Conservation (phyloP, 2,113 vertebrate genomes). For the Atlantisia rogersi region DNA sequence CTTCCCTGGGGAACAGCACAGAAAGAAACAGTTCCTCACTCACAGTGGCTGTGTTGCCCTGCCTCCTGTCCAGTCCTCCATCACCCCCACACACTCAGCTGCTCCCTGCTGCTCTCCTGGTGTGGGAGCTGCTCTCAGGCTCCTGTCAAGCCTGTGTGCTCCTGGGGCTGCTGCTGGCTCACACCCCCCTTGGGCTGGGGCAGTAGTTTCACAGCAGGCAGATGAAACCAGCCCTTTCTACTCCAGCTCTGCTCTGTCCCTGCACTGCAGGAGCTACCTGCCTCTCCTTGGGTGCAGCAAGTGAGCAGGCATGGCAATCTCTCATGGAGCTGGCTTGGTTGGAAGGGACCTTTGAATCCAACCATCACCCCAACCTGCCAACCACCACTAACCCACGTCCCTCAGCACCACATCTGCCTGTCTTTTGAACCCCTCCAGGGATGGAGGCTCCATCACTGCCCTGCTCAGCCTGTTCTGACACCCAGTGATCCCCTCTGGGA, state of each 20-base stretch:
- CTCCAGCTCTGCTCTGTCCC: neutral
- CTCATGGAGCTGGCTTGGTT: neutral
- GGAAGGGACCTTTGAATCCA: too few relatives aligned
- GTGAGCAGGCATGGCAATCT: neutral
- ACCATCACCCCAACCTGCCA: too few relatives aligned
- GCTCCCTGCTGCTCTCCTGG: neutral
- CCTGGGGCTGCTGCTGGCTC: neutral
- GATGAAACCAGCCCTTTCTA: neutral
- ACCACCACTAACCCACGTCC: too few relatives aligned
- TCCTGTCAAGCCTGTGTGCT: neutral
- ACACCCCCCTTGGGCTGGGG: neutral
- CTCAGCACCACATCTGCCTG: too few relatives aligned
- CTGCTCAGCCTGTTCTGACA: too few relatives aligned
- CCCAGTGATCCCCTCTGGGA: too few relatives aligned
- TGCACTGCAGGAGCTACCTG: neutral
- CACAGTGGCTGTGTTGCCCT: accelerated
- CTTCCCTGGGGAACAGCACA: neutral
- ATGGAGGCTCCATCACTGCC: too few relatives aligned
- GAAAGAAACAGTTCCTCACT: neutral
- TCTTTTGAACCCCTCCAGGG: too few relatives aligned
- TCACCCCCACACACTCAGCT: neutral
- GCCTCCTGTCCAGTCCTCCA: neutral
- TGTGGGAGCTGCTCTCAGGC: neutral
- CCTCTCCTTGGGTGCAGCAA: neutral
- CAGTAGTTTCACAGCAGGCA: neutral